Percentiles rank a stretch among this genome's conserved stretches.
Evolutionary conservation across 2,797 vertebrate species (phyloP).

Genomic region (Poecilia picta): DNA sequence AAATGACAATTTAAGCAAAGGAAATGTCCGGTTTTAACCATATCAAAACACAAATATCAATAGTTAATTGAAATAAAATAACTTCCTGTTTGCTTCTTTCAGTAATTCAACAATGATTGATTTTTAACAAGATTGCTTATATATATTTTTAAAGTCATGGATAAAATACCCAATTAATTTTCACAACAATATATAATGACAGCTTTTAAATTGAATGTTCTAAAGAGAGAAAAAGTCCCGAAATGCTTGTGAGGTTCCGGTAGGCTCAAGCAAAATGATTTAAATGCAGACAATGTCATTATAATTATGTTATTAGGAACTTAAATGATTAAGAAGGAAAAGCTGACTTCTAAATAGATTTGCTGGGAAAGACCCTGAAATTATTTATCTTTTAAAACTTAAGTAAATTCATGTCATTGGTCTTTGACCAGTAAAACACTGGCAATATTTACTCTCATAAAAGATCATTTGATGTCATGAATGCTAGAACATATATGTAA

Average conservation of each 20-base stretch:
- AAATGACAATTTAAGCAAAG: not conserved
- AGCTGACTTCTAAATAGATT: not conserved
- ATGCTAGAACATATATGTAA: not conserved
- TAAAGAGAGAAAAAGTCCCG: not conserved
- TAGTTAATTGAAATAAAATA: not conserved
- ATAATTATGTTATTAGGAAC: not conserved
- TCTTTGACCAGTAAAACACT: not conserved
- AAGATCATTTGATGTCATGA: not conserved
- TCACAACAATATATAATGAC: not conserved
- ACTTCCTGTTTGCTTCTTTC: not conserved
- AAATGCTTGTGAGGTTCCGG: too few species aligned
- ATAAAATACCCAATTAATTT: not conserved
- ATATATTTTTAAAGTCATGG: not conserved
- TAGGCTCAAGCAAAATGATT: not conserved
- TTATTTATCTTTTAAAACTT: not conserved
- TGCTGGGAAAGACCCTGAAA: not conserved
- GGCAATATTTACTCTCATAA: not conserved
- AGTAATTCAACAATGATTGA: not conserved
- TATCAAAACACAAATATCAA: not conserved
- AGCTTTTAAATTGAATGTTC: not conserved
- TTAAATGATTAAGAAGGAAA: not conserved
- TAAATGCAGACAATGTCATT: not conserved
- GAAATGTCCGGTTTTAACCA: not conserved
- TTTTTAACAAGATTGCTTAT: not conserved
- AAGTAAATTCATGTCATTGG: not conserved